Percentiles rank a stretch among this genome's conserved stretches.
Evolutionary conservation across 2,797 vertebrate genomes (phyloP).

Genomic region (Acrossocheilus wenchowensis): DNA sequence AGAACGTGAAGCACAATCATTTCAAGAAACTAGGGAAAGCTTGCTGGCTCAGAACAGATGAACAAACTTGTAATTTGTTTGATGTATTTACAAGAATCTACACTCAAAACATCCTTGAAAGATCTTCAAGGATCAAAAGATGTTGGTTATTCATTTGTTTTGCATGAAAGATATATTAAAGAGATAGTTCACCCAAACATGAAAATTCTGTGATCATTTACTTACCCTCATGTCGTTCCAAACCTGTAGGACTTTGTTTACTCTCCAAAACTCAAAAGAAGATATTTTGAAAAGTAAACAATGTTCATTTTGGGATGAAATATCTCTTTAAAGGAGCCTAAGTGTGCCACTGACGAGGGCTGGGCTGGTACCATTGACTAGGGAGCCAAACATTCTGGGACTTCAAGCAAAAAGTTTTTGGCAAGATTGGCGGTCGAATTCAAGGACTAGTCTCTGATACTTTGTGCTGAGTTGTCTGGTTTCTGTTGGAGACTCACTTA

Average conservation of each 20-base stretch:
- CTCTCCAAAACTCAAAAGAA: background rate
- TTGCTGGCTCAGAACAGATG: constrained; percentile 9
- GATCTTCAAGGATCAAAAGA: background rate
- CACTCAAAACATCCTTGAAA: background rate
- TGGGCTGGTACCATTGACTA: no score
- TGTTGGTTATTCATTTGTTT: constrained; percentile 5
- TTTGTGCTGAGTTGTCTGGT: background rate
- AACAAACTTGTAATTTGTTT: constrained; percentile 10
- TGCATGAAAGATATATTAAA: background rate
- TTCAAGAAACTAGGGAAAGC: constrained; percentile 16
- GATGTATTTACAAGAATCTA: background rate
- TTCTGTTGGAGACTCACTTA: background rate
- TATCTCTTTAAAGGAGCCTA: background rate
- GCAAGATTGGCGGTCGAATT: background rate
- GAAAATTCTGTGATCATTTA: background rate
- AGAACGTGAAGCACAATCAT: constrained; percentile 12
- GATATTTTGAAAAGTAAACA: background rate
- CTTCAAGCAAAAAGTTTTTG: background rate
- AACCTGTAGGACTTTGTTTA: background rate
- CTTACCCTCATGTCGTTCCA: background rate
- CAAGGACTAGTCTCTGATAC: background rate
- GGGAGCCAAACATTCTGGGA: background rate
- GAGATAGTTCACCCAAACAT: background rate
- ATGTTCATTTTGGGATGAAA: background rate
- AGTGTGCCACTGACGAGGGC: background rate